phyloP scores from a whole-genome alignment of 2,888 invertebrate genomes.

The Cremastinae sp. region DNA sequence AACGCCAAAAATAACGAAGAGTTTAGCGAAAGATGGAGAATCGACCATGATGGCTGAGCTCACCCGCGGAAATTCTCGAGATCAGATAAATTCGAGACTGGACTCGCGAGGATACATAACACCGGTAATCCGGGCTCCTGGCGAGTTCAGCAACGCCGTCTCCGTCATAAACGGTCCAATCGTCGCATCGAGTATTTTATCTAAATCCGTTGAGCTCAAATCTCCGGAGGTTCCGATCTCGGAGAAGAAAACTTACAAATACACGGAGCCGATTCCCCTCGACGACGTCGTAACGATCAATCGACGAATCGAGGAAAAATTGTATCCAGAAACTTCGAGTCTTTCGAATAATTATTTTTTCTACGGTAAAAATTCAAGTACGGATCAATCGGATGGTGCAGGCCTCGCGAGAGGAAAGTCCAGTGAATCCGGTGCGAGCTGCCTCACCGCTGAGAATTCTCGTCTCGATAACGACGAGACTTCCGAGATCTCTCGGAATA shows the following conservation, averaged over 20 bases:
- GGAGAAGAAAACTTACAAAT: conserved; percentile 71
- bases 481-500: background rate
- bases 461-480: conserved; percentile 5
- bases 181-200: conserved; percentile 60
- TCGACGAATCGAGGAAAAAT: conserved; percentile 76
- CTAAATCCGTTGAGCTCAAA: background rate
- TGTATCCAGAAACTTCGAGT: conserved; percentile 70
- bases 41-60: conserved; percentile 38
- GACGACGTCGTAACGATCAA: conserved; percentile 76
- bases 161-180: conserved; percentile 82
- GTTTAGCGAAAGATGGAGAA: conserved; percentile 57
- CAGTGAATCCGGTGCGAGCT: background rate
- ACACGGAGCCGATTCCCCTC: conserved; percentile 75
- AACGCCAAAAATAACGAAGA: conserved; percentile 29
- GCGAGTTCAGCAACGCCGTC: conserved; percentile 76
- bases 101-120: conserved; percentile 74
- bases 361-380: conserved; percentile 59
- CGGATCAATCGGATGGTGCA: conserved; percentile 5
- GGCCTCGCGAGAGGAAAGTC: background rate
- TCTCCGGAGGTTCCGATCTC: conserved; percentile 32
- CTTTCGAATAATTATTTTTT: conserved; percentile 70
- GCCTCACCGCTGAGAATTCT: background rate
- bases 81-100: conserved; percentile 68
- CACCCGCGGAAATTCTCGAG: conserved; percentile 65
- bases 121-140: conserved; percentile 73